A percentile compares a stretch with the other conserved stretches of the same genome.
Evolutionary conservation across 2,888 invertebrate species (phyloP).

Genomic region (Xestia rhomboidea): DNA sequence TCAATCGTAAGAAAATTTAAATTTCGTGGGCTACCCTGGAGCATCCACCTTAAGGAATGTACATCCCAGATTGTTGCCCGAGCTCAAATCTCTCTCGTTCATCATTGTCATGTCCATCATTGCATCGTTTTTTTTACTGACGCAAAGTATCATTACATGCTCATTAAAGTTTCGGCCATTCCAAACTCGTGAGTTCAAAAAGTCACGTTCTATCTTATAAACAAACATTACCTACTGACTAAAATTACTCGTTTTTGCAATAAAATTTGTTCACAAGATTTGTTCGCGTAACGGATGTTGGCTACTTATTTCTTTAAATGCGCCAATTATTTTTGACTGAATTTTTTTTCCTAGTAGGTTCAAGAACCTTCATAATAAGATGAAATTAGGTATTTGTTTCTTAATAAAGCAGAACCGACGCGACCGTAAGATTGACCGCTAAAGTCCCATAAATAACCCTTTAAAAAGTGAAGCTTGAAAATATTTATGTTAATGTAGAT

Average conservation of each 20-base stretch:
- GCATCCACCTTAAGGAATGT: background rate
- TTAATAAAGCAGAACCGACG: slow-evolving; percentile 6
- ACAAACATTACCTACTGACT: slow-evolving; percentile 21
- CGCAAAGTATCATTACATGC: slow-evolving; percentile 1
- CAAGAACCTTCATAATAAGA: slow-evolving; percentile 17
- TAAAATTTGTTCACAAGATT: slow-evolving; percentile 26
- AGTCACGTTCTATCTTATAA: slow-evolving; percentile 52
- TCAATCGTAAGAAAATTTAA: too few relatives aligned
- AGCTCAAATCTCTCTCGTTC: slow-evolving; percentile 28
- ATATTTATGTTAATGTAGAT: slow-evolving; percentile 69
- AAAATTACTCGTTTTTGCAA: slow-evolving; percentile 33
- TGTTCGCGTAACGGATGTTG: slow-evolving; percentile 30
- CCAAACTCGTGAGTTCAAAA: slow-evolving; percentile 42
- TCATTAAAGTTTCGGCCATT: slow-evolving; percentile 17
- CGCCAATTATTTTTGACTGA: background rate
- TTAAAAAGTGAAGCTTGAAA: slow-evolving; percentile 51
- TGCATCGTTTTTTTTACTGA: slow-evolving; percentile 17
- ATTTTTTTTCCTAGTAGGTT: slow-evolving; percentile 17
- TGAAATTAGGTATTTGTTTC: slow-evolving; percentile 21
- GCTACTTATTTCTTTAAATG: slow-evolving; percentile 13
- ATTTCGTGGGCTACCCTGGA: too few relatives aligned
- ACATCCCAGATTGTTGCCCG: slow-evolving; percentile 1
- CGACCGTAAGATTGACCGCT: slow-evolving; percentile 24
- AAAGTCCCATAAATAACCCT: slow-evolving; percentile 37
- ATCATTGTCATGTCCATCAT: slow-evolving; percentile 16